Conservation (phyloP, 2,113 vertebrate genomes). For the Ornithorhynchus anatinus region DNA sequence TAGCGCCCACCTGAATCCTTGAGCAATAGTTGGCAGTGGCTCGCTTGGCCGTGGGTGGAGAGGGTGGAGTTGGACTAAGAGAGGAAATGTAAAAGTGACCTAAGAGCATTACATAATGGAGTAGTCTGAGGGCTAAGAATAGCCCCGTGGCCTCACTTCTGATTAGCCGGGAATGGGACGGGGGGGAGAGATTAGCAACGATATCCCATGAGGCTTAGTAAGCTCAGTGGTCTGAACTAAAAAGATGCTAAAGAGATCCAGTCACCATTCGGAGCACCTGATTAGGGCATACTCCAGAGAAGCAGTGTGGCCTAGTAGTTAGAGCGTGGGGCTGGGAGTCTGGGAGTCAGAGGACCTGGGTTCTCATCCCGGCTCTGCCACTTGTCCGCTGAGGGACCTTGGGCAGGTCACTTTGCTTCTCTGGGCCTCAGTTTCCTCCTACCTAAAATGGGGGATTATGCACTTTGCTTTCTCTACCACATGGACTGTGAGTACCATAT, state of each 20-base stretch:
- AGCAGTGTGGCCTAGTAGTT: too few species aligned
- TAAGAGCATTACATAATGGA: constrained; percentile 29
- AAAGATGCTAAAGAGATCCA: not conserved
- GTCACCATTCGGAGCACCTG: not conserved
- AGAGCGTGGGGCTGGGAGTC: too few species aligned
- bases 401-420: too few species aligned
- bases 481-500: too few species aligned
- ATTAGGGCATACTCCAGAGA: not conserved
- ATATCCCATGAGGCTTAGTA: too few species aligned
- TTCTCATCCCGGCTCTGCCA: too few species aligned
- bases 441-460: too few species aligned
- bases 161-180: not conserved
- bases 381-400: too few species aligned
- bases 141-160: not conserved
- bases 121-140: not conserved
- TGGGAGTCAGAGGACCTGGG: too few species aligned
- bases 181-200: not conserved
- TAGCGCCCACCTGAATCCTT: constrained; percentile 17
- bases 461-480: too few species aligned
- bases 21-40: not conserved
- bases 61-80: constrained; percentile 23
- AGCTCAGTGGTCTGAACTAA: not conserved
- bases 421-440: too few species aligned
- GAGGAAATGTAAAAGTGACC: constrained; percentile 46
- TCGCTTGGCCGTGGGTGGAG: not conserved